Conservation (phyloP, 2,113 vertebrate genomes). For the Planiliza haematocheilus region DNA sequence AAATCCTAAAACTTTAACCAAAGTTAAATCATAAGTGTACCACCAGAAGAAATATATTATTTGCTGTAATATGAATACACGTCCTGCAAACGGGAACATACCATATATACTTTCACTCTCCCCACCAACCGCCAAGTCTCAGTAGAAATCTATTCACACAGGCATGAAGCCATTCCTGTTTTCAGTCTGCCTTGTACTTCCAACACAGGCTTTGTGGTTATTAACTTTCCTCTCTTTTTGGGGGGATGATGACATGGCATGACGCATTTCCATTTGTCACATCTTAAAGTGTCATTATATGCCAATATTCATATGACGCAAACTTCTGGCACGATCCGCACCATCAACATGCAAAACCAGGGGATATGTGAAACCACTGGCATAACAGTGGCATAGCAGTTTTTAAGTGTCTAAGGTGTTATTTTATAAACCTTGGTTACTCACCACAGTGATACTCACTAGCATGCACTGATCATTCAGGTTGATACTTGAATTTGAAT, state of each 20-base stretch:
- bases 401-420: neutral
- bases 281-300: neutral
- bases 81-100: neutral
- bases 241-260: too few species aligned
- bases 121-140: constrained; percentile 8
- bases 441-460: too few species aligned
- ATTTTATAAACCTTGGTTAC: too few species aligned
- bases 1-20: neutral
- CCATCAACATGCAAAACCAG: constrained; percentile 2
- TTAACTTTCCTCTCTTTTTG: too few species aligned
- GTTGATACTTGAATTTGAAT: neutral
- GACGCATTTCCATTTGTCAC: neutral
- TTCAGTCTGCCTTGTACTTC: neutral
- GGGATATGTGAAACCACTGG: neutral
- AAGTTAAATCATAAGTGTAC: neutral
- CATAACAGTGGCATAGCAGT: neutral
- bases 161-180: constrained; percentile 39
- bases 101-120: neutral
- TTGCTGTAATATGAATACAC: neutral
- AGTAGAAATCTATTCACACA: constrained; percentile 8
- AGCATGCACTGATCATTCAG: neutral
- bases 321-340: too few species aligned
- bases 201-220: neutral
- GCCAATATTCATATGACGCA: neutral
- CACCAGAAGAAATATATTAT: neutral